These are phyloP conservation scores for Leptinotarsa rubiginosa DNA, from an alignment of 2,888 invertebrate species.

Conservation along the genomic window DNA sequence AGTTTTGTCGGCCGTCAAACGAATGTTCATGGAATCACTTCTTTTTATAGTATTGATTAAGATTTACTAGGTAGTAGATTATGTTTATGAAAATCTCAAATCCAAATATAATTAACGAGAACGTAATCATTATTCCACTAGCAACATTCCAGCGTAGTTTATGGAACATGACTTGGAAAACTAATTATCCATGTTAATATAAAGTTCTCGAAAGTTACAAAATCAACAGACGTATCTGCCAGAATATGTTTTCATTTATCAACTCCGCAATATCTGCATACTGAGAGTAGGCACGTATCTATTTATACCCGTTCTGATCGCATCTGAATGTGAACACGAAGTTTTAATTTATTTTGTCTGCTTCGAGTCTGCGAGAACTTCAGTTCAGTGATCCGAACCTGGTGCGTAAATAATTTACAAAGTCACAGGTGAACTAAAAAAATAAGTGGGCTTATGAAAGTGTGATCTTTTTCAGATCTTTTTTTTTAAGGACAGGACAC, in stretches of 20 bases:
- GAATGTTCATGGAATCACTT: too few species aligned
- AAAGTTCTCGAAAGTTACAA: background rate
- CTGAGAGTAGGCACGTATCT: background rate
- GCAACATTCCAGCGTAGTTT: too few species aligned
- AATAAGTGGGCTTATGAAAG: background rate
- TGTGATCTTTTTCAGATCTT: background rate
- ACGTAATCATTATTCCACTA: too few species aligned
- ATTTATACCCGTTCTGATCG: conserved; percentile 6
- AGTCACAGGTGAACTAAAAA: background rate
- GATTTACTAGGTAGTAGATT: too few species aligned
- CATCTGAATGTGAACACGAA: conserved; percentile 7
- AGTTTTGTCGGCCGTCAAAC: too few species aligned
- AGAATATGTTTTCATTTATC: background rate
- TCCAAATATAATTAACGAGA: too few species aligned
- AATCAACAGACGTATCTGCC: background rate
- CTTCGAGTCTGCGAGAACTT: conserved; percentile 3
- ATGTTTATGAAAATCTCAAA: too few species aligned
- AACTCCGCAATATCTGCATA: background rate
- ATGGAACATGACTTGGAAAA: too few species aligned
- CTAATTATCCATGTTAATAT: too few species aligned
- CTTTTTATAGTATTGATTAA: too few species aligned
- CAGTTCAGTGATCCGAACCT: background rate
- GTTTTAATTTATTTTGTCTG: conserved; percentile 10
- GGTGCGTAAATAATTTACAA: background rate
- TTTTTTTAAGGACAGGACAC: too few species aligned